Evolutionary conservation across 2,888 invertebrate species (phyloP).

Genomic region (Meandrusa payeni): DNA sequence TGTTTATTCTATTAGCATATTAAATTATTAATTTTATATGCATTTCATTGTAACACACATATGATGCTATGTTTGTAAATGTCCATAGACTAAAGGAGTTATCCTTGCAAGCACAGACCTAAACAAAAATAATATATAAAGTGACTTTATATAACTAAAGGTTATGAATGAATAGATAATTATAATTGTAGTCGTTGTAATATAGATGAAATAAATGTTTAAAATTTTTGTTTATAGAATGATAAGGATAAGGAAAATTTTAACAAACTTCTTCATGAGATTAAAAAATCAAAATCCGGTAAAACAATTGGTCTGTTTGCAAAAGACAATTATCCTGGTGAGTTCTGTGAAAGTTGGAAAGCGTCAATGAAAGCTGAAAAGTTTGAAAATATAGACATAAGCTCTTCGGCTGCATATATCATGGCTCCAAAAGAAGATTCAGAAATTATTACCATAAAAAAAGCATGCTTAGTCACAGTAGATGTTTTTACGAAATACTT

Average conservation of each 20-base stretch:
- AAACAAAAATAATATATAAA: no score
- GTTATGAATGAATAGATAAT: no score
- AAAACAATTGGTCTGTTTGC: constrained; percentile 93
- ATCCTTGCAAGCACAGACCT: no score
- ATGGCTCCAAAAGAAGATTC: constrained; percentile 97
- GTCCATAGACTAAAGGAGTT: no score
- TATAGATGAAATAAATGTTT: no score
- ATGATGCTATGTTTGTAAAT: no score
- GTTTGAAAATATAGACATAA: constrained; percentile 94
- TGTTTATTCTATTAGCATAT: no score
- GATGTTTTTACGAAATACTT: constrained; percentile 98
- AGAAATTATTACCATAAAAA: constrained; percentile 93
- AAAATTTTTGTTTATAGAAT: constrained; percentile 71
- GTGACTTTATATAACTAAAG: no score
- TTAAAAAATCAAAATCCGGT: constrained; percentile 93
- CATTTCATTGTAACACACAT: no score
- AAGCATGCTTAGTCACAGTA: constrained; percentile 95
- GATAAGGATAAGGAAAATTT: constrained; percentile 97
- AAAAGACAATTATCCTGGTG: constrained; percentile 96
- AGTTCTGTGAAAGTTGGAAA: constrained; percentile 96
- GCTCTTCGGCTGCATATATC: constrained; percentile 89
- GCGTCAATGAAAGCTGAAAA: constrained; percentile 86
- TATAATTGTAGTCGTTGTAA: no score
- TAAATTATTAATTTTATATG: no score
- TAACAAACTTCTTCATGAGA: constrained; percentile 86